phyloP scores from a whole-genome alignment of 2,888 invertebrate species.

The Lottia gigantea region DNA sequence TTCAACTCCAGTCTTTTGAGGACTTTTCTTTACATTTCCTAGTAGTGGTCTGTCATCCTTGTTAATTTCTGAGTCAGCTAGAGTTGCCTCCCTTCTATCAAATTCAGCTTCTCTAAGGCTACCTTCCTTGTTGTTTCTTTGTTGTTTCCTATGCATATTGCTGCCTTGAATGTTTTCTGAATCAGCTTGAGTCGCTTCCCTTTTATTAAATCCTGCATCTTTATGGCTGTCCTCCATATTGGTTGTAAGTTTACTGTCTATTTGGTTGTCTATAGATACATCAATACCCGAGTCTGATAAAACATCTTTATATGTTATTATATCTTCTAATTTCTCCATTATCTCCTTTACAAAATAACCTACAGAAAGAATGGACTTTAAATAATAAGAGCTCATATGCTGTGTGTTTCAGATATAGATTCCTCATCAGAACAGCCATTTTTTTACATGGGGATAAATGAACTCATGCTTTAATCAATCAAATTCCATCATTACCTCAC shows the following conservation, averaged over 20 bases:
- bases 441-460: too few species aligned
- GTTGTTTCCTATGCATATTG: background rate
- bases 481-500: too few species aligned
- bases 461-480: too few species aligned
- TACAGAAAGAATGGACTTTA: conserved; percentile 29
- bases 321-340: conserved; percentile 26
- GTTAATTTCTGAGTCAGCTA: background rate
- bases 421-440: too few species aligned
- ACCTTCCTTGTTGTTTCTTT: background rate
- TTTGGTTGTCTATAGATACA: background rate
- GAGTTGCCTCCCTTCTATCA: conserved; percentile 10
- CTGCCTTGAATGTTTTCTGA: background rate
- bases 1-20: too few species aligned
- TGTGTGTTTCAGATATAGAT: too few species aligned
- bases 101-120: background rate
- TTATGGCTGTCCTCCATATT: too few species aligned
- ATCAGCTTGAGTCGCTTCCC: too few species aligned
- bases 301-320: background rate
- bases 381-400: too few species aligned
- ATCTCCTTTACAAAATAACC: conserved; percentile 41
- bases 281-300: background rate
- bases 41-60: too few species aligned
- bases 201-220: background rate
- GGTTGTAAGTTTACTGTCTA: too few species aligned
- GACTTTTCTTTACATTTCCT: too few species aligned